phyloP scores from a whole-genome alignment of 1,140 invertebrate species.

The Cherax quadricarinatus region DNA sequence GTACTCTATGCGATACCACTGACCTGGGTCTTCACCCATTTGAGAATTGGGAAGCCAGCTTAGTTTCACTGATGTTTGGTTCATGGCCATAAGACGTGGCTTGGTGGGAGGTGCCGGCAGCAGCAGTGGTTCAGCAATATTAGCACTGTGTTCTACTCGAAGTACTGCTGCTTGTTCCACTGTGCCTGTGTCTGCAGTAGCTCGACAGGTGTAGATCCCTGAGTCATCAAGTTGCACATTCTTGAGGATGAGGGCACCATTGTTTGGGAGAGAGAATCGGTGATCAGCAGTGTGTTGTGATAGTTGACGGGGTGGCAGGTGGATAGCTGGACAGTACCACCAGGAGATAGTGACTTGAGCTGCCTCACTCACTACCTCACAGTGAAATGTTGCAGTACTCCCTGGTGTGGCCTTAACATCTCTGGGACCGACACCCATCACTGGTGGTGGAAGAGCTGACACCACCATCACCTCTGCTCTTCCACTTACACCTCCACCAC shows the following conservation, averaged over 20 bases:
- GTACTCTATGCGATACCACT: conserved; percentile 54
- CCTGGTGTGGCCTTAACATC: conserved; percentile 50
- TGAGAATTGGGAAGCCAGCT: conserved; percentile 57
- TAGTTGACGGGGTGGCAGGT: conserved; percentile 59
- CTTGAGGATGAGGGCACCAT: conserved; percentile 59
- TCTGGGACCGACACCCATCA: conserved; percentile 38
- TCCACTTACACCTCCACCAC: conserved; percentile 43
- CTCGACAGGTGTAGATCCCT: conserved; percentile 36
- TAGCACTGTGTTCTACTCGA: conserved; percentile 46
- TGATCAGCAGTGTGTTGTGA: conserved; percentile 2
- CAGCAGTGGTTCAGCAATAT: not conserved
- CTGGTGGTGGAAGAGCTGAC: conserved; percentile 36
- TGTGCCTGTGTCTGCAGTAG: conserved; percentile 27
- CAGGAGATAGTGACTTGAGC: conserved; percentile 42
- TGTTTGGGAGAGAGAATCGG: conserved; percentile 29
- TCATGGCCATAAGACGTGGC: conserved; percentile 26
- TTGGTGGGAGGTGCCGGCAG: conserved; percentile 49
- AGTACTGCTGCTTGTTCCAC: conserved; percentile 31
- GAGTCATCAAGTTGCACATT: conserved; percentile 32
- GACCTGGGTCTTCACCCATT: not conserved
- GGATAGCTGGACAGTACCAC: conserved; percentile 64
- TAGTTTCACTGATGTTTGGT: conserved; percentile 31
- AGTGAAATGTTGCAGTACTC: conserved; percentile 42
- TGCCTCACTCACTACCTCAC: conserved; percentile 59
- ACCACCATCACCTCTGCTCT: conserved; percentile 39